Evolutionary conservation across 2,797 vertebrate species (phyloP).

Genomic region (Craterocephalus amniculus): DNA sequence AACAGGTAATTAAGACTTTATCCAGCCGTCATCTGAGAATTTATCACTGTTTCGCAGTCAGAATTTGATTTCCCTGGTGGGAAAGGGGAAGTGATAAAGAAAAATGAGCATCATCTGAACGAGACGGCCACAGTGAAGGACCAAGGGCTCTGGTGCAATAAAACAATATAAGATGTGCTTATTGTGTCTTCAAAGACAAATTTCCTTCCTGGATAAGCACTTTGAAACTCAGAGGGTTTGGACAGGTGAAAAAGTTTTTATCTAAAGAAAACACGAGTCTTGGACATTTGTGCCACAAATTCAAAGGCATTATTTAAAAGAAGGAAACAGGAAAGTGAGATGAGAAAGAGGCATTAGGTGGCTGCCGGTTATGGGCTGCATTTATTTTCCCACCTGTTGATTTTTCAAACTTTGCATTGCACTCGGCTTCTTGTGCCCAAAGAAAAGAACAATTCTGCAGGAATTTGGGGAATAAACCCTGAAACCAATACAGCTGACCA

Average conservation of each 20-base stretch:
- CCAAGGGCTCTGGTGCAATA: conserved; percentile 61
- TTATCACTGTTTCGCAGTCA: conserved; percentile 9
- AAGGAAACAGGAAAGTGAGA: too few species aligned
- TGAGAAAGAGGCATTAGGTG: not conserved
- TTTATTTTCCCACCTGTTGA: conserved; percentile 38
- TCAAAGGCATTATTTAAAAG: not conserved
- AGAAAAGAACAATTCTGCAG: not conserved
- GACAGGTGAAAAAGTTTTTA: not conserved
- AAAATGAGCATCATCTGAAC: conserved; percentile 27
- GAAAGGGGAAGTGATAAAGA: conserved; percentile 12
- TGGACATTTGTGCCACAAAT: not conserved
- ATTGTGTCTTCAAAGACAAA: conserved; percentile 48
- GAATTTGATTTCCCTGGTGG: conserved; percentile 11
- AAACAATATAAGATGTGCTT: conserved; percentile 60
- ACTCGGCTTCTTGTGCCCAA: not conserved
- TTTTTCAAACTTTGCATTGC: not conserved
- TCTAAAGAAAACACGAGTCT: not conserved
- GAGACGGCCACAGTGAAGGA: conserved; percentile 17
- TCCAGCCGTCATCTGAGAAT: conserved; percentile 42
- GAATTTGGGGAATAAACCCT: not conserved
- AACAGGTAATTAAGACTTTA: conserved; percentile 68
- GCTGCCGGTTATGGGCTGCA: not conserved
- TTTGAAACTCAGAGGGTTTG: conserved; percentile 3
- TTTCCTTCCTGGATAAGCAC: conserved; percentile 1
- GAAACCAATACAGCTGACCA: not conserved